Base-by-base conservation (phyloP, 2,113 vertebrate genomes). In the Callaeas wilsoni region DNA sequence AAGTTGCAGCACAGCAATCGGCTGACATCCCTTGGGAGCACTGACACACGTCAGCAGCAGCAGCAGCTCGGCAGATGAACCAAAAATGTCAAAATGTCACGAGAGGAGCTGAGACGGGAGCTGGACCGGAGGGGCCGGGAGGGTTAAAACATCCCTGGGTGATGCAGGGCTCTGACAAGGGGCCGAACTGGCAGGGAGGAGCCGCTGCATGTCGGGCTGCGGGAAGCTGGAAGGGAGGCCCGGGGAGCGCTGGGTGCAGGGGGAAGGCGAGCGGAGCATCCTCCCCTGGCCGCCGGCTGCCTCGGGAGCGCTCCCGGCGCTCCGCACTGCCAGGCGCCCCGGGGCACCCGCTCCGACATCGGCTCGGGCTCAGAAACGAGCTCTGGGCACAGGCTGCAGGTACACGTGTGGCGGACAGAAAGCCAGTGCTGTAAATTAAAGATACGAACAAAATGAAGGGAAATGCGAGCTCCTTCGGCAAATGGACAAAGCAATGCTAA, bases 241-340 rank as follows among this genome's bases (percentile, higher is more conserved):
- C 41, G 63, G 71, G 55, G 69, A 74, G 76, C 39, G 65, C 39
- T 1, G 68, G 62, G 5, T 59, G 62, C 13, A 29, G 41, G 13
- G 23, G 47, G 39, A 25, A 15, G 15, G 3, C 0, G 9, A 4
- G 47, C 12, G 8, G 69, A 90, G 30, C 39, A 13, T 46, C 57
- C 42, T 49, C 26, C 33, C n/a, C 70, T 71, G 42, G 23, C 62
- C 0, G 0, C 19, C 4, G 74, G 6, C 20, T 21, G 53, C 64
- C 39, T 17, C 19, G 4, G 81, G 50, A 68, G 13, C 21, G 1
- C n/a, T 23, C 26, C 25, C 1, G 1, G 37, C 1, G 4, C 29
- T 39, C 70, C 29, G 53, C 56, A 37, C 53, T 46, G 50, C 39
- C 39, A 25, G 23, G 10, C 47, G 39, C 16, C 8, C 4, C n/a